Percentiles rank a stretch among this genome's conserved stretches.
phyloP scores from a whole-genome alignment of 2,113 vertebrate genomes.

The Rhinogobius similis region DNA sequence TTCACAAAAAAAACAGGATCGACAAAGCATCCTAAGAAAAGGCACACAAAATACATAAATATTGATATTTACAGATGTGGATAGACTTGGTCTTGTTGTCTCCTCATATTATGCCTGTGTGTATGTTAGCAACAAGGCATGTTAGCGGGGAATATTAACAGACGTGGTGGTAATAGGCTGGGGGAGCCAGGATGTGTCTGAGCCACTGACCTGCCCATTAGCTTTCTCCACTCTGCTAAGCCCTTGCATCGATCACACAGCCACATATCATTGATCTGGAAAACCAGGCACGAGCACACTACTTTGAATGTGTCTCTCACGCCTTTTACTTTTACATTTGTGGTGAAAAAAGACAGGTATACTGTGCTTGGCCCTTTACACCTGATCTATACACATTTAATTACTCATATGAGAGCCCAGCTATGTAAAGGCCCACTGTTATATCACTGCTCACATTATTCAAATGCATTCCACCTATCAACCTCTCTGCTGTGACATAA shows the following conservation, averaged over 20 bases:
- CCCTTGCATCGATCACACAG: slow-evolving; percentile 81
- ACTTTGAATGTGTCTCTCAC: slow-evolving; percentile 70
- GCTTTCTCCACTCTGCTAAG: slow-evolving; percentile 70
- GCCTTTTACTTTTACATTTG: slow-evolving; percentile 32
- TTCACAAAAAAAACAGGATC: slow-evolving; percentile 17
- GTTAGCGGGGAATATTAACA: slow-evolving; percentile 76
- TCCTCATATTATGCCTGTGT: slow-evolving; percentile 31
- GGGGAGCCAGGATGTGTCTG: slow-evolving; percentile 66
- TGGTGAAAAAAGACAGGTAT: slow-evolving; percentile 10
- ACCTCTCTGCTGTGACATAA: slow-evolving; percentile 69
- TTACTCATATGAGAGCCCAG: slow-evolving; percentile 32
- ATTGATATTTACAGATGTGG: slow-evolving; percentile 11
- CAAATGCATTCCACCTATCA: slow-evolving; percentile 75
- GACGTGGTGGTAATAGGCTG: slow-evolving; percentile 76
- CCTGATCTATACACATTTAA: slow-evolving; percentile 40
- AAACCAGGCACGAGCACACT: slow-evolving; percentile 82
- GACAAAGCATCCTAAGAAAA: slow-evolving; percentile 8
- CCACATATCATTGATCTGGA: slow-evolving; percentile 84
- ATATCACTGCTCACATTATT: slow-evolving; percentile 68
- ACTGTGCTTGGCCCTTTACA: slow-evolving; percentile 31
- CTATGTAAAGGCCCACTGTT: slow-evolving; percentile 46
- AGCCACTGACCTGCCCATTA: slow-evolving; percentile 71
- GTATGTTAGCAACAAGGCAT: slow-evolving; percentile 62
- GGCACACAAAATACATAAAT: slow-evolving; percentile 19
- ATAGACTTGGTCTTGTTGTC: slow-evolving; percentile 41